Conservation (phyloP, 2,113 vertebrate species). For the rabbit (Oryctolagus cuniculus) region DNA sequence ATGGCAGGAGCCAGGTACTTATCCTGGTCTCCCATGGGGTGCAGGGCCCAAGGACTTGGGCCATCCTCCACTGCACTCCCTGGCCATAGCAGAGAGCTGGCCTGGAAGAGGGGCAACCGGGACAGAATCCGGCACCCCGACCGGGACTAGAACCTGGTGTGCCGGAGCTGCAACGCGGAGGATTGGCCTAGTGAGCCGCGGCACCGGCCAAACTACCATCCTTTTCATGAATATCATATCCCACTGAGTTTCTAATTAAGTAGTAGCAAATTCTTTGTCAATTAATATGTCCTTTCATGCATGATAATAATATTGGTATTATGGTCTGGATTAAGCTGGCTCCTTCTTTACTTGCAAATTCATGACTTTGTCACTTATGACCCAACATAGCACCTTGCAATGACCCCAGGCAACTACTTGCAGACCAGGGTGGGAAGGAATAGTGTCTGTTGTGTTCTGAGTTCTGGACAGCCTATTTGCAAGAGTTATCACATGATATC, state of each 20-base stretch:
- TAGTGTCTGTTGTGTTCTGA: not conserved
- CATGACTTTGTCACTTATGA: not conserved
- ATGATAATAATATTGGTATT: constrained; percentile 16
- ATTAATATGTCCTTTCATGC: constrained; percentile 24
- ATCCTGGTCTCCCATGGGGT: no score
- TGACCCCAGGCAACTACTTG: not conserved
- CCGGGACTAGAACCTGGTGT: no score
- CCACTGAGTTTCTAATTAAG: constrained; percentile 46
- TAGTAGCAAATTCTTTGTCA: constrained; percentile 40
- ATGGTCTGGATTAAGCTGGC: not conserved
- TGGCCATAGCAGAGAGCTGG: no score
- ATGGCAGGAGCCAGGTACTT: no score
- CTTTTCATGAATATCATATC: constrained; percentile 10
- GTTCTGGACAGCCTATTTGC: not conserved
- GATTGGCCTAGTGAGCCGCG: no score
- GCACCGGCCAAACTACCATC: not conserved
- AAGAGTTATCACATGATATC: not conserved
- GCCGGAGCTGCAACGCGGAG: no score
- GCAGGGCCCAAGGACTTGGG: no score
- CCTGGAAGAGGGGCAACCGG: no score
- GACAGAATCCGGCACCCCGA: no score
- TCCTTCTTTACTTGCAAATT: constrained; percentile 51
- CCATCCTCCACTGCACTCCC: no score
- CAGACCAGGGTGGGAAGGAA: not conserved
- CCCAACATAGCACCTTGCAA: not conserved